Evolutionary conservation across 1,140 invertebrate genomes (phyloP).

Genomic region (Brachionus sp.): DNA sequence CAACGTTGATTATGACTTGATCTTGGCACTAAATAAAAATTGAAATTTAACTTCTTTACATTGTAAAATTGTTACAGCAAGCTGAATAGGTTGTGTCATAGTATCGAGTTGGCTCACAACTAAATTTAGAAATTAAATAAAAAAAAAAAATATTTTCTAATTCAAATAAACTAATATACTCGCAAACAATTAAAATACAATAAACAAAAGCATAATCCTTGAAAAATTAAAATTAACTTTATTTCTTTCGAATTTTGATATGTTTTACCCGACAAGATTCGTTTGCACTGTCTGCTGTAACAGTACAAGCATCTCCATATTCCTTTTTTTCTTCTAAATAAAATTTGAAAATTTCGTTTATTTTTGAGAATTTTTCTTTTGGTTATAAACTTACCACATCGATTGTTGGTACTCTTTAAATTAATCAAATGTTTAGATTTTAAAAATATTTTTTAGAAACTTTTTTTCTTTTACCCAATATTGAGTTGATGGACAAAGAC

Average conservation of each 20-base stretch:
- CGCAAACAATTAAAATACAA: background rate
- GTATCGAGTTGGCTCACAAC: background rate
- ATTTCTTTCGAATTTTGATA: background rate
- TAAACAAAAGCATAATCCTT: background rate
- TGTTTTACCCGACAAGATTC: background rate
- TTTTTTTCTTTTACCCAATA: background rate
- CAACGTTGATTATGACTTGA: background rate
- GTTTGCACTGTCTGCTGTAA: background rate
- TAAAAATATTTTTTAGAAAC: background rate
- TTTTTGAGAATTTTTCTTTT: background rate
- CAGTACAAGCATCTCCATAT: background rate
- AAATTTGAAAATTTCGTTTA: background rate
- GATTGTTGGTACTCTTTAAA: background rate
- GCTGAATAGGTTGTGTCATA: background rate
- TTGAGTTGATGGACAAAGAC: background rate
- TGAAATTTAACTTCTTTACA: background rate
- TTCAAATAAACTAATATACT: background rate
- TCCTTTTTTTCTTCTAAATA: background rate
- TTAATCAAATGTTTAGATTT: background rate
- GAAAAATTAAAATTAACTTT: background rate
- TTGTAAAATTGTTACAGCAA: background rate
- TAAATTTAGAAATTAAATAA: too few relatives aligned
- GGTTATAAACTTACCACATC: background rate
- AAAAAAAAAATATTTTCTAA: too few relatives aligned
- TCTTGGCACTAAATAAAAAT: background rate